Evolutionary conservation across 2,113 vertebrate species (phyloP).

Genomic region (Hemiscyllium ocellatum): DNA sequence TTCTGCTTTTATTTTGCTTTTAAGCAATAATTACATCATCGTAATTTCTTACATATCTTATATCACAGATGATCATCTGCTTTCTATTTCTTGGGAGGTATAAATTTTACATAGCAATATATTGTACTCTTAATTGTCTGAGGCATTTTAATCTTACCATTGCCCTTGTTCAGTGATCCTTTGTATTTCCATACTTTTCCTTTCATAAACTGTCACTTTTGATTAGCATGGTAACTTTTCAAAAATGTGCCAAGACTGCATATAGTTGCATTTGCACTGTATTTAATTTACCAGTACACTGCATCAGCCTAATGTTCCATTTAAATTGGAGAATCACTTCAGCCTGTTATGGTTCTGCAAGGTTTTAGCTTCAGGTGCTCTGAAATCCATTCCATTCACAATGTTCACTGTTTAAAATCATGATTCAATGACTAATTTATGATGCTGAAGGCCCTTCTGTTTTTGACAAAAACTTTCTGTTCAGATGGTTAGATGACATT

Average conservation of each 20-base stretch:
- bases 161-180: slow-evolving; percentile 29
- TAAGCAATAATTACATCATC: neutral
- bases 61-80: neutral
- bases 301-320: slow-evolving; percentile 32
- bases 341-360: neutral
- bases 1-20: neutral
- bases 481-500: neutral
- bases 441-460: neutral
- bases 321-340: slow-evolving; percentile 13
- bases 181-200: slow-evolving; percentile 31
- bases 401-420: neutral
- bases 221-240: slow-evolving; percentile 27
- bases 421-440: slow-evolving; percentile 18
- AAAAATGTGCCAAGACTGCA: slow-evolving; percentile 31
- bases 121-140: slow-evolving; percentile 30
- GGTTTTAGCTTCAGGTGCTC: neutral
- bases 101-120: slow-evolving; percentile 14
- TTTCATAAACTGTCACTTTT: slow-evolving; percentile 33
- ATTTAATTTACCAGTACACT: slow-evolving; percentile 35
- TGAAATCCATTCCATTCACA: neutral
- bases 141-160: slow-evolving; percentile 34
- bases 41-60: neutral
- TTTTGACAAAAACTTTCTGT: neutral
- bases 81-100: slow-evolving; percentile 22
- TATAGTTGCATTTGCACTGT: slow-evolving; percentile 29